phyloP scores from a whole-genome alignment of 1,140 invertebrate species.

The Chelonus insularis region DNA sequence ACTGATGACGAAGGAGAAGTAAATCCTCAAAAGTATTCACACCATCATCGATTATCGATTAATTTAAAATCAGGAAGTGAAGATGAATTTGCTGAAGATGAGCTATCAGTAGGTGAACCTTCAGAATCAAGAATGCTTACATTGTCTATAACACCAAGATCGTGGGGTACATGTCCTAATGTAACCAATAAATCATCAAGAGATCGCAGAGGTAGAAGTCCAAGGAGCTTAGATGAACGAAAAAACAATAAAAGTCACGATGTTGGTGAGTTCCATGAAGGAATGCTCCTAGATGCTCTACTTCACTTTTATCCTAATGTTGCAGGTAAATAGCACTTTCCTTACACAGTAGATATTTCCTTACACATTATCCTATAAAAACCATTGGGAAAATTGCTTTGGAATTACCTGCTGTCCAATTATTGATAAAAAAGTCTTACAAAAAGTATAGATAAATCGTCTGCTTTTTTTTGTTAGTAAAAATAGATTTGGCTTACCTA shows the following conservation, averaged over 20 bases:
- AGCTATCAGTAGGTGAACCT: slow-evolving; percentile 62
- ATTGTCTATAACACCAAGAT: slow-evolving; percentile 46
- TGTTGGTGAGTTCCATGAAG: slow-evolving; percentile 66
- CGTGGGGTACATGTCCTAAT: slow-evolving; percentile 53
- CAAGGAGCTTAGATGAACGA: slow-evolving; percentile 64
- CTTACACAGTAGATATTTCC: slow-evolving; percentile 7
- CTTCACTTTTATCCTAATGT: slow-evolving; percentile 60
- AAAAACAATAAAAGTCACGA: slow-evolving; percentile 53
- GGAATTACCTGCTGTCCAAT: too few relatives aligned
- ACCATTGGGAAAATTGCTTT: too few relatives aligned
- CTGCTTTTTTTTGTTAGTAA: slow-evolving; percentile 1
- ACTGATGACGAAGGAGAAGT: slow-evolving; percentile 66
- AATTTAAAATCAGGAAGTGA: slow-evolving; percentile 64
- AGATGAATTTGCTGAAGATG: slow-evolving; percentile 73
- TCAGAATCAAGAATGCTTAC: slow-evolving; percentile 61
- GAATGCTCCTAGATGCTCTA: slow-evolving; percentile 67
- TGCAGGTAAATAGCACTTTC: slow-evolving; percentile 46
- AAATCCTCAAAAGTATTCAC: slow-evolving; percentile 47
- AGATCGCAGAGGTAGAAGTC: slow-evolving; percentile 59
- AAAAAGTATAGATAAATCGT: too few relatives aligned
- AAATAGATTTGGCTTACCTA: too few relatives aligned
- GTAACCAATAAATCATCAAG: slow-evolving; percentile 53
- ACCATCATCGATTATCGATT: slow-evolving; percentile 40
- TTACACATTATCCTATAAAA: too few relatives aligned
- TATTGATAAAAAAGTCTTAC: too few relatives aligned